Conservation (phyloP, 2,113 vertebrate species). For the Scortum barcoo region DNA sequence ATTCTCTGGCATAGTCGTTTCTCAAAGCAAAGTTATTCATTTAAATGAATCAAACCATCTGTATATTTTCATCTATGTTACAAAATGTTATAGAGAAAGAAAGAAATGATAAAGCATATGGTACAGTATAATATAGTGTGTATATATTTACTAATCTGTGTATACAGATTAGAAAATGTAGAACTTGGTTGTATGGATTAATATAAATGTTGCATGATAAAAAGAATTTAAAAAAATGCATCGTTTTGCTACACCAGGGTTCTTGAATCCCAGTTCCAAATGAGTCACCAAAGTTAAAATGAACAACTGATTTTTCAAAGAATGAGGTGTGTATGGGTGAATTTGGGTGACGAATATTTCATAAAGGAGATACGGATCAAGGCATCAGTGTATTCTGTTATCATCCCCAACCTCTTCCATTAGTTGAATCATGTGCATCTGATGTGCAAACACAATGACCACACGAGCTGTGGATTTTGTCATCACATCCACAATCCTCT, state of each 20-base stretch:
- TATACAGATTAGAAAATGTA: background rate
- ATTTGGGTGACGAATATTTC: background rate
- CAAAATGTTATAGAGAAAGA: background rate
- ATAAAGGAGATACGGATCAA: background rate
- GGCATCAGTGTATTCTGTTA: background rate
- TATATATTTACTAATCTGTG: no score
- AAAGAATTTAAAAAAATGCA: background rate
- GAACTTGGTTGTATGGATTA: background rate
- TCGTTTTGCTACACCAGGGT: background rate
- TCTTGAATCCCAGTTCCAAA: background rate
- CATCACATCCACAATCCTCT: slow-evolving; percentile 46
- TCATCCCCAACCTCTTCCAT: slow-evolving; percentile 34
- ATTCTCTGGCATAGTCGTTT: background rate
- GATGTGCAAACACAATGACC: slow-evolving; percentile 52
- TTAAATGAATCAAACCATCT: background rate
- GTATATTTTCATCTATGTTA: background rate
- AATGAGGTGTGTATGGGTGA: no score
- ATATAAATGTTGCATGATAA: background rate
- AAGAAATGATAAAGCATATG: background rate
- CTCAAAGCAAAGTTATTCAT: background rate
- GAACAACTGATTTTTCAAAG: background rate
- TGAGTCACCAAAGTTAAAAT: background rate
- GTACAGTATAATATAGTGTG: no score
- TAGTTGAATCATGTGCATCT: slow-evolving; percentile 42
- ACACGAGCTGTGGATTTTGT: slow-evolving; percentile 46